Evolutionary conservation across 2,797 vertebrate genomes (phyloP).

Genomic region (Eulemur albifrons): DNA sequence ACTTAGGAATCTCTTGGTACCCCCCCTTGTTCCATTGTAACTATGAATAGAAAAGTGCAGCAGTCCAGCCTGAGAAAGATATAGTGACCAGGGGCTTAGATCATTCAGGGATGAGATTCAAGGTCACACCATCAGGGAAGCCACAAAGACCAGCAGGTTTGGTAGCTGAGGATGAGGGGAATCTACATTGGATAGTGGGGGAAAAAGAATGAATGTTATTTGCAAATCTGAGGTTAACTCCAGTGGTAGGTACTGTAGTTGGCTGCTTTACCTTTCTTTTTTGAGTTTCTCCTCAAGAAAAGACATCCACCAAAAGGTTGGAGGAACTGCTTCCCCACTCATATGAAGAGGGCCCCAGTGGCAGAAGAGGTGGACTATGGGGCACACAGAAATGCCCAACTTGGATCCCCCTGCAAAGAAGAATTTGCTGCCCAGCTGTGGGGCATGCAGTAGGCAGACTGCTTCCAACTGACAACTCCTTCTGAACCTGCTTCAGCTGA

Average conservation of each 20-base stretch:
- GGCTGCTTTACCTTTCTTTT: not conserved
- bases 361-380: not conserved
- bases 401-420: not conserved
- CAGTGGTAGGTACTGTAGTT: not conserved
- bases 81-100: not conserved
- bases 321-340: not conserved
- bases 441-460: not conserved
- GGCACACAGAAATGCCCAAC: not conserved
- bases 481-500: not conserved
- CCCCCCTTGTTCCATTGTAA: not conserved
- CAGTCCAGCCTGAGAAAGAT: not conserved
- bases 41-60: not conserved
- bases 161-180: not conserved
- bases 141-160: not conserved
- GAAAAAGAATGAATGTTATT: not conserved
- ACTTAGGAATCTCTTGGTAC: not conserved
- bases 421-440: not conserved
- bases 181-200: not conserved
- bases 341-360: not conserved
- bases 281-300: not conserved
- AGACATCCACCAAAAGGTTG: not conserved
- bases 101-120: not conserved
- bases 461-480: not conserved
- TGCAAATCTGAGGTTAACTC: not conserved
- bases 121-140: not conserved